These are phyloP conservation scores for Bergia puertoricense DNA, from an alignment of 92 coral and sea anemone genomes.

Conservation along the genomic window DNA sequence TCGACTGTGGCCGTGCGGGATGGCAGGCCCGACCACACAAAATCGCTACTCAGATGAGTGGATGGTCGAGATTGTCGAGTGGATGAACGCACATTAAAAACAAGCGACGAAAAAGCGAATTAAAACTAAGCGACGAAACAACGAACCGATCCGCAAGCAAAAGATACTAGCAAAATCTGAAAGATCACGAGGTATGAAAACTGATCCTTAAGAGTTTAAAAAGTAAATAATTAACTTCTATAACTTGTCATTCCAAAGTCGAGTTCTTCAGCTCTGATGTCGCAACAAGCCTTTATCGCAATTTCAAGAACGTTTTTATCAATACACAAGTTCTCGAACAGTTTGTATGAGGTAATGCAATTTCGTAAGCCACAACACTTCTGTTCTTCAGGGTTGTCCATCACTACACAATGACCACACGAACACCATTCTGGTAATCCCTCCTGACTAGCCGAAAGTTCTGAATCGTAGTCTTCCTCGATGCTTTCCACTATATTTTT, in stretches of 20 bases:
- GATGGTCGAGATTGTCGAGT: background rate
- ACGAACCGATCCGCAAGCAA: background rate
- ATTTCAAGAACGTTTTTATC: background rate
- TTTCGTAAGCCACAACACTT: constrained; percentile 46
- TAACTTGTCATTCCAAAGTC: too few relatives aligned
- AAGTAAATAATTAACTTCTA: background rate
- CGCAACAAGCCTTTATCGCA: too few relatives aligned
- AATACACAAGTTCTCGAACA: constrained; percentile 40
- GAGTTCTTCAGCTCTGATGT: too few relatives aligned
- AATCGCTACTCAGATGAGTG: background rate
- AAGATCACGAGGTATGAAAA: background rate
- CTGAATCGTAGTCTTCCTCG: too few relatives aligned
- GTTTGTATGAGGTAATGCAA: constrained; percentile 40
- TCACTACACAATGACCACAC: background rate
- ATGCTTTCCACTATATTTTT: too few relatives aligned
- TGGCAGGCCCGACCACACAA: background rate
- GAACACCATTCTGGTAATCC: background rate
- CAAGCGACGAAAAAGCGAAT: background rate
- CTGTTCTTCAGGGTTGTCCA: background rate
- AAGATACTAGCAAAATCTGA: background rate
- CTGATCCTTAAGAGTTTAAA: background rate
- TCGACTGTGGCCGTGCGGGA: background rate
- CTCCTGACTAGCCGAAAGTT: too few relatives aligned
- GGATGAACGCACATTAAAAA: background rate
- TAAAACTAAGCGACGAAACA: too few relatives aligned